Percentiles rank a stretch among this genome's conserved stretches.
phyloP scores from a whole-genome alignment of 2,888 invertebrate genomes.

The Gari tellinella region DNA sequence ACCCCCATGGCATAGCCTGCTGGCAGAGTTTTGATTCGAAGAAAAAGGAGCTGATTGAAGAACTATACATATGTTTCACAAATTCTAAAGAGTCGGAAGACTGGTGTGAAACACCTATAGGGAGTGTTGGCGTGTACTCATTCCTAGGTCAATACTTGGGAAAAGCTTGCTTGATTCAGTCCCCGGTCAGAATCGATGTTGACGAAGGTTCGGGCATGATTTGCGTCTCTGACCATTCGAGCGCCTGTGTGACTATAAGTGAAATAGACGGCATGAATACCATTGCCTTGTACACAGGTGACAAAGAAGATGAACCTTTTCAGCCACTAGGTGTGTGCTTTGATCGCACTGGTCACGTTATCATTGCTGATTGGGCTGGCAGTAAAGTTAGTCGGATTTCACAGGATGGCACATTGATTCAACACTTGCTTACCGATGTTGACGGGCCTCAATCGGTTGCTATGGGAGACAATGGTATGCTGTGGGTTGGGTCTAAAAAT shows the following conservation, averaged over 20 bases:
- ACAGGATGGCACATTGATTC: constrained; percentile 24
- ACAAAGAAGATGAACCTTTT: constrained; percentile 12
- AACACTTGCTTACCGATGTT: constrained; percentile 16
- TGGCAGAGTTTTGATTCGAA: background rate
- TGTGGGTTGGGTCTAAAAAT: constrained; percentile 50
- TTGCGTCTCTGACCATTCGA: constrained; percentile 40
- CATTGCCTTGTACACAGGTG: constrained; percentile 35
- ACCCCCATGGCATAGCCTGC: constrained; percentile 39
- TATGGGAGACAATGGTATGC: constrained; percentile 13
- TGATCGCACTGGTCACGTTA: constrained; percentile 34
- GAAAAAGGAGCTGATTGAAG: constrained; percentile 9
- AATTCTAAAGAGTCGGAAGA: constrained; percentile 11
- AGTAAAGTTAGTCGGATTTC: constrained; percentile 26
- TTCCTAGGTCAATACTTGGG: constrained; percentile 35
- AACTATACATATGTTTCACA: constrained; percentile 45
- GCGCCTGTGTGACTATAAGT: constrained; percentile 34
- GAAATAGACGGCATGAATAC: constrained; percentile 34
- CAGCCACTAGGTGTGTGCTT: constrained; percentile 53
- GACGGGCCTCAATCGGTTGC: constrained; percentile 51
- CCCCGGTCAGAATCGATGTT: constrained; percentile 42
- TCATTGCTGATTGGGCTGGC: constrained; percentile 46
- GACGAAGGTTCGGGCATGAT: constrained; percentile 7
- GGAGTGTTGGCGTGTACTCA: constrained; percentile 26
- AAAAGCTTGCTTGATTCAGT: constrained; percentile 12
- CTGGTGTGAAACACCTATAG: constrained; percentile 19